A percentile compares a stretch with the other conserved stretches of the same genome.
Evolutionary conservation across 2,888 invertebrate species (phyloP).

Genomic region (Polymixis flavicincta): DNA sequence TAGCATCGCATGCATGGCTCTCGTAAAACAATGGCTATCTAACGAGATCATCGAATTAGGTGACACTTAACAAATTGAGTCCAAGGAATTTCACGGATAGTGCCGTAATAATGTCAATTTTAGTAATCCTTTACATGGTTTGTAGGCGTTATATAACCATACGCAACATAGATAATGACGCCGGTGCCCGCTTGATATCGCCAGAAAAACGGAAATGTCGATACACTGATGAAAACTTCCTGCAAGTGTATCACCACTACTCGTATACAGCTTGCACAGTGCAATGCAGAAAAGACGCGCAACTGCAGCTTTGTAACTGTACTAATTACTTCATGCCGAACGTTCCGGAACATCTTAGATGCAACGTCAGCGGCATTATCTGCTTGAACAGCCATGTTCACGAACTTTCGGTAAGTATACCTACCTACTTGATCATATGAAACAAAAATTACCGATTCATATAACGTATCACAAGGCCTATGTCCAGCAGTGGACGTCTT

Average conservation of each 20-base stretch:
- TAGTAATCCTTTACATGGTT: slow-evolving; percentile 46
- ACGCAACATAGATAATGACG: slow-evolving; percentile 93
- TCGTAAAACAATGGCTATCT: slow-evolving; percentile 43
- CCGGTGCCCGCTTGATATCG: slow-evolving; percentile 91
- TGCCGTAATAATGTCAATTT: slow-evolving; percentile 32
- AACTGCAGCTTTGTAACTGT: slow-evolving; percentile 92
- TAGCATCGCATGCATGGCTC: slow-evolving; percentile 27
- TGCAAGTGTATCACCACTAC: slow-evolving; percentile 91
- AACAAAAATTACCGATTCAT: background rate
- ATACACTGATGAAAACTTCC: slow-evolving; percentile 92
- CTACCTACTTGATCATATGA: too few species aligned
- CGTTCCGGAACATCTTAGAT: slow-evolving; percentile 89
- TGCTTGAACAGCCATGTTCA: slow-evolving; percentile 92
- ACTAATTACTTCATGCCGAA: slow-evolving; percentile 93
- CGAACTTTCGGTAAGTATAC: slow-evolving; percentile 90
- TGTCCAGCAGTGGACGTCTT: too few species aligned
- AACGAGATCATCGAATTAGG: slow-evolving; percentile 57
- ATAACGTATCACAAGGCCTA: background rate
- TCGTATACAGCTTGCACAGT: slow-evolving; percentile 94
- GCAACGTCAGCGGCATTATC: slow-evolving; percentile 92
- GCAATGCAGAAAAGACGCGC: slow-evolving; percentile 93
- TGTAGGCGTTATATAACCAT: slow-evolving; percentile 90
- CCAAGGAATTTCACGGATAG: slow-evolving; percentile 49
- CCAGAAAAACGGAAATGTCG: slow-evolving; percentile 94
- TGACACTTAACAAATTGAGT: slow-evolving; percentile 59